Percentiles rank a stretch among this genome's conserved stretches.
Evolutionary conservation across 2,113 vertebrate species (phyloP).

Genomic region (Gymnobelideus leadbeateri): DNA sequence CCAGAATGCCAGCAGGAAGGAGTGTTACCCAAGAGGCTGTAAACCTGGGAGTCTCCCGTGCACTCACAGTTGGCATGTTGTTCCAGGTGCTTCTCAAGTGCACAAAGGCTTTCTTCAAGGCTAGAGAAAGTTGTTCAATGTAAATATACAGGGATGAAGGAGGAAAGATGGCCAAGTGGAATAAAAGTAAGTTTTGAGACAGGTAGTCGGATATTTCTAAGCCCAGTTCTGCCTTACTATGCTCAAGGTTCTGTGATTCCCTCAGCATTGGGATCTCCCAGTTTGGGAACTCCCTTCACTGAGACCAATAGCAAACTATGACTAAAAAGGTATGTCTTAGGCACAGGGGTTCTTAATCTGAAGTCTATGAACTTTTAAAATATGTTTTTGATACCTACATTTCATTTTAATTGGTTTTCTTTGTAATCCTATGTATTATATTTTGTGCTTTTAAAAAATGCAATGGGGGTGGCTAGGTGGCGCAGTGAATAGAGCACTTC

Average conservation of each 20-base stretch:
- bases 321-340: not conserved
- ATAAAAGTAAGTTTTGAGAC: not conserved
- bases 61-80: not conserved
- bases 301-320: not conserved
- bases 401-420: not conserved
- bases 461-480: not conserved
- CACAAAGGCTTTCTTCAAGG: conserved; percentile 49
- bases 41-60: conserved; percentile 11
- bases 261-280: not conserved
- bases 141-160: not conserved
- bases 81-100: not conserved
- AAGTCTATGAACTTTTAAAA: not conserved
- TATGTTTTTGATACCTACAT: not conserved
- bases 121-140: not conserved
- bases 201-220: not conserved
- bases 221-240: not conserved
- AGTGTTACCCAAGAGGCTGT: not conserved
- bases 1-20: conserved; percentile 41
- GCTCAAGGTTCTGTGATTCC: not conserved
- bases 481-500: too few species aligned
- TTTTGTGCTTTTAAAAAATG: not conserved
- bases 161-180: not conserved
- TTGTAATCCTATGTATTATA: not conserved
- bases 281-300: not conserved
- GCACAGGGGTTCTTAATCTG: not conserved